Evolutionary conservation across 2,888 invertebrate species (phyloP).

Genomic region (Synergus japonicus): DNA sequence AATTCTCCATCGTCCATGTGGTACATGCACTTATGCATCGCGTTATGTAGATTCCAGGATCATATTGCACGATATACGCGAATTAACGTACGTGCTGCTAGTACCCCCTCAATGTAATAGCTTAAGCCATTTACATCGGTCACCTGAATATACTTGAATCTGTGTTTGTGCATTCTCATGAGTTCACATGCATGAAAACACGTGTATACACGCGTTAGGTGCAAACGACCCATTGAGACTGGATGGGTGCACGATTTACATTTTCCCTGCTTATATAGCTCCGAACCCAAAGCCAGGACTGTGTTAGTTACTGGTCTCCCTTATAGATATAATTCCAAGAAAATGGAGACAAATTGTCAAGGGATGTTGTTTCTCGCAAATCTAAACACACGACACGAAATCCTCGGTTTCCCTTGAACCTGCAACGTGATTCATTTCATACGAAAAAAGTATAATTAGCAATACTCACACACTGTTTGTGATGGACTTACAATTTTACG

Average conservation of each 20-base stretch:
- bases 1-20: conserved; percentile 43
- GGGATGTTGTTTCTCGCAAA: neutral
- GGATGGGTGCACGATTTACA: conserved; percentile 60
- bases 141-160: conserved; percentile 43
- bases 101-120: conserved; percentile 48
- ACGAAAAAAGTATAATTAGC: no score
- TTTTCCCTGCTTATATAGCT: conserved; percentile 48
- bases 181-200: conserved; percentile 19
- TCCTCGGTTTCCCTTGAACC: no score
- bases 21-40: conserved; percentile 58
- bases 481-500: no score
- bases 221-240: conserved; percentile 58
- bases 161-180: conserved; percentile 33
- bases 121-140: conserved; percentile 54
- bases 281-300: neutral
- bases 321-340: neutral
- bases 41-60: conserved; percentile 68
- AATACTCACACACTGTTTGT: no score
- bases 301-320: conserved; percentile 7
- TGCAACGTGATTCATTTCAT: no score
- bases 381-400: no score
- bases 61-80: conserved; percentile 64
- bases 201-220: conserved; percentile 25
- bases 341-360: neutral
- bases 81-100: conserved; percentile 65